These are phyloP conservation scores for Eupsilia transversa DNA, from an alignment of 2,888 invertebrate species.

Conservation along the genomic window DNA sequence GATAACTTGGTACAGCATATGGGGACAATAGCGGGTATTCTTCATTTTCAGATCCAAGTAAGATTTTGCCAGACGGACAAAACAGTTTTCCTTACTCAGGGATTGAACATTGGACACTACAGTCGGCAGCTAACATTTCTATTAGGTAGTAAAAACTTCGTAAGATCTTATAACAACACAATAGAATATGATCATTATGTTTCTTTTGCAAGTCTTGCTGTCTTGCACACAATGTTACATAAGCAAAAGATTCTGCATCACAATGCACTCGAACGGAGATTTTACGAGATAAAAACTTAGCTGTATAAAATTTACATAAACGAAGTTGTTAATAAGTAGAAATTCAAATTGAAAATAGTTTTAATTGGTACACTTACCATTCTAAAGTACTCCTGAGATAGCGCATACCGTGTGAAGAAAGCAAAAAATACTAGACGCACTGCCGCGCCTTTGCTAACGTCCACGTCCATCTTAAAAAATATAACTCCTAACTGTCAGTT, in stretches of 20 bases:
- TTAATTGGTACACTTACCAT: conserved; percentile 81
- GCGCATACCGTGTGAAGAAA: conserved; percentile 85
- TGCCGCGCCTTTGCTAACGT: conserved; percentile 66
- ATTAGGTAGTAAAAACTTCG: background rate
- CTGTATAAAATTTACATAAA: conserved; percentile 53
- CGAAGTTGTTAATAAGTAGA: conserved; percentile 23
- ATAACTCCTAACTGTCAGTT: conserved; percentile 67
- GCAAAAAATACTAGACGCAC: conserved; percentile 79
- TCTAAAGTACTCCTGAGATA: conserved; percentile 83
- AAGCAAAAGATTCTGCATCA: conserved; percentile 33
- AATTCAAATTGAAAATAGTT: conserved; percentile 48
- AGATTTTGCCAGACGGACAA: background rate
- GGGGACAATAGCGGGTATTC: background rate
- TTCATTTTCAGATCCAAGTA: background rate
- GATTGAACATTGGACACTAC: background rate
- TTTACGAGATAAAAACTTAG: conserved; percentile 22
- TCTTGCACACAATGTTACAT: conserved; percentile 38
- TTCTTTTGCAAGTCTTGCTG: conserved; percentile 31
- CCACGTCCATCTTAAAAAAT: conserved; percentile 78
- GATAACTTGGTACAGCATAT: background rate
- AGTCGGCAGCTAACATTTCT: background rate
- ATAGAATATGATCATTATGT: conserved; percentile 27
- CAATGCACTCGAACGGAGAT: conserved; percentile 52
- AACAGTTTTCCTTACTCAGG: background rate
- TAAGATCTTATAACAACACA: conserved; percentile 38